Evolutionary conservation across 2,797 vertebrate genomes (phyloP), one percentile per base, ranked within the genome.

Genomic region (Muscicapa comitata): DNA sequence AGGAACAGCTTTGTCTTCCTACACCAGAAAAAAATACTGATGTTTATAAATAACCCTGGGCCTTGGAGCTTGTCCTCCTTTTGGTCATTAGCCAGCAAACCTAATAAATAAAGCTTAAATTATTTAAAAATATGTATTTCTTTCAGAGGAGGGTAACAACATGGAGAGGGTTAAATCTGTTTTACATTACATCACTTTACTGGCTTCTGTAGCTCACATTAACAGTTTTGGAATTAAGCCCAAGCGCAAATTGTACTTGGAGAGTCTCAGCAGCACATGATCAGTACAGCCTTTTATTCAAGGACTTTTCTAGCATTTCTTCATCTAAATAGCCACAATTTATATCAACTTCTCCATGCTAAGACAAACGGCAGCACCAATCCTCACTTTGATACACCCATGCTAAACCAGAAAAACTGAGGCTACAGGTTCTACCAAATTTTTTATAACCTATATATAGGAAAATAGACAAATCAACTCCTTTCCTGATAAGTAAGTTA

Each of bases 181-280:
- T 88, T 51, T 48, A 50, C 55, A 86, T 96, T 75, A 97, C 95
- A 86, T 97, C 95, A 97, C 76, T 94, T 73, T 19, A 90, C 73
- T 96, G 94, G 91, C 94, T 94, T 42, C 88, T 86, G 91, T 48
- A 93, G 94, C 82, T 95, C 94, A 90, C 85, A 95, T 91, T 91
- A 95, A 95, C 91, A 95, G 59, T 13, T 88, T 16, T 95, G 96
- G 95, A 97, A 91, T 59, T 47, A 86, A 91, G 95, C 96, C 94
- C 91, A 91, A 94, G 93, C 0, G 93, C 94, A 95, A 96, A 96
- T 91, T 97, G 95, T 90, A 92, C 87, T 96, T 91, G 94, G 94
- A 96, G 91, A 94, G 55, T 63, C 87, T 93, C 85, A 50, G 95
- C 85, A 88, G 91, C 91, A 95, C 93, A 54, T 67, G 80, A 95